phyloP scores from a whole-genome alignment of 2,888 invertebrate genomes.

The Pyralis farinalis region DNA sequence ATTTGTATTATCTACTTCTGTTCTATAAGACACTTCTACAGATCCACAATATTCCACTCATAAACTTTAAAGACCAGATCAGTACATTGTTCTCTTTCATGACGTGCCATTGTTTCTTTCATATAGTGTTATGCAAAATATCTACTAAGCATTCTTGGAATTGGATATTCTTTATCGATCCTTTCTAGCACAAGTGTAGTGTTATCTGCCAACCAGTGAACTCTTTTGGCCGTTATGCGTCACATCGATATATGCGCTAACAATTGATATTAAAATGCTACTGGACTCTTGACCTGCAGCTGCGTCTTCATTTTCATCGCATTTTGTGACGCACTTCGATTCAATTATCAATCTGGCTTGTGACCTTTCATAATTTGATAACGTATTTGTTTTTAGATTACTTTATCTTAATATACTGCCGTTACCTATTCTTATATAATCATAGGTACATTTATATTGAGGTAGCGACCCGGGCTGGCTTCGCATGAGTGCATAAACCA shows the following conservation, averaged over 20 bases:
- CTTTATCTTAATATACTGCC: neutral
- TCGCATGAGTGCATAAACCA: too few relatives aligned
- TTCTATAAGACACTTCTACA: neutral
- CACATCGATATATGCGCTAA: neutral
- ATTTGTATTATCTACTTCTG: neutral
- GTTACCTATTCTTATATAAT: neutral
- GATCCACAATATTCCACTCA: neutral
- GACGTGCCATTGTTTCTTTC: too few relatives aligned
- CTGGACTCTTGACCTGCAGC: neutral
- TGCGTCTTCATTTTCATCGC: conserved; percentile 16
- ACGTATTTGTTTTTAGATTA: neutral
- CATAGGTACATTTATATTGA: neutral
- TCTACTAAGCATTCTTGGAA: too few relatives aligned
- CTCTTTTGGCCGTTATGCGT: neutral
- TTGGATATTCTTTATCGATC: neutral
- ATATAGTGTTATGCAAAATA: too few relatives aligned
- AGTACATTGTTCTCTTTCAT: too few relatives aligned
- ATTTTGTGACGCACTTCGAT: neutral
- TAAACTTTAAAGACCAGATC: neutral
- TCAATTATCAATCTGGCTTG: neutral
- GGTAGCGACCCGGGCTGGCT: too few relatives aligned
- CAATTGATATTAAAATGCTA: neutral
- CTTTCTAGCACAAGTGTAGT: neutral
- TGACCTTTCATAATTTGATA: neutral
- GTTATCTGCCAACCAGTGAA: neutral